These are phyloP conservation scores for Amphiura filiformis DNA, from an alignment of 35 echinoderm and acorn worm species.

Conservation along the genomic window DNA sequence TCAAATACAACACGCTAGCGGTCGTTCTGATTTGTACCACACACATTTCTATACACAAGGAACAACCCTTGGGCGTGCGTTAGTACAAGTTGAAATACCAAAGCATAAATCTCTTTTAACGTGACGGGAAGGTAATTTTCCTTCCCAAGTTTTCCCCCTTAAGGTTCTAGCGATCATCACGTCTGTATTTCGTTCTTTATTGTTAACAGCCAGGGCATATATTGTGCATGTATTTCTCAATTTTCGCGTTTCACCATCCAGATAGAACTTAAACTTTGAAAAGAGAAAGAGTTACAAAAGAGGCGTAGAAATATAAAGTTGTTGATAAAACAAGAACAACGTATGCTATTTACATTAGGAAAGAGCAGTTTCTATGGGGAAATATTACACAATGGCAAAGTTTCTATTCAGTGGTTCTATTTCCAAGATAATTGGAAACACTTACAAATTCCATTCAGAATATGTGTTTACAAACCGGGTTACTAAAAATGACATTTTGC, in stretches of 20 bases:
- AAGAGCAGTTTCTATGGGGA: too few species aligned
- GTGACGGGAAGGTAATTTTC: slow-evolving; percentile 7
- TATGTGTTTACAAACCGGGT: too few species aligned
- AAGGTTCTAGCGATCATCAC: background rate
- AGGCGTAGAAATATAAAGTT: too few species aligned
- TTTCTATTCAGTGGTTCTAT: too few species aligned
- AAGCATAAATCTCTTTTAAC: background rate
- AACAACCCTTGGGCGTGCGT: background rate
- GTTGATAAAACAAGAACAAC: too few species aligned
- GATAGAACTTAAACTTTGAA: too few species aligned
- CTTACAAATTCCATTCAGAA: too few species aligned
- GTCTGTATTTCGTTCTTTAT: background rate
- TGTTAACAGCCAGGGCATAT: background rate
- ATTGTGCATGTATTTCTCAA: background rate
- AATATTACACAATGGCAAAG: too few species aligned
- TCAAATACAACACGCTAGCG: background rate
- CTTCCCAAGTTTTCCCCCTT: background rate
- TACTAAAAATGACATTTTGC: too few species aligned
- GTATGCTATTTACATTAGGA: too few species aligned
- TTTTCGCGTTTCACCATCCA: background rate
- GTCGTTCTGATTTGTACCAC: background rate
- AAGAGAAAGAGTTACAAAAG: too few species aligned
- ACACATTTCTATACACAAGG: background rate
- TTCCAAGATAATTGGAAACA: too few species aligned
- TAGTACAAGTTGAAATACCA: background rate